These are phyloP conservation scores for Nothoprocta pentlandii DNA, from an alignment of 2,113 vertebrate species.

Conservation along the genomic window DNA sequence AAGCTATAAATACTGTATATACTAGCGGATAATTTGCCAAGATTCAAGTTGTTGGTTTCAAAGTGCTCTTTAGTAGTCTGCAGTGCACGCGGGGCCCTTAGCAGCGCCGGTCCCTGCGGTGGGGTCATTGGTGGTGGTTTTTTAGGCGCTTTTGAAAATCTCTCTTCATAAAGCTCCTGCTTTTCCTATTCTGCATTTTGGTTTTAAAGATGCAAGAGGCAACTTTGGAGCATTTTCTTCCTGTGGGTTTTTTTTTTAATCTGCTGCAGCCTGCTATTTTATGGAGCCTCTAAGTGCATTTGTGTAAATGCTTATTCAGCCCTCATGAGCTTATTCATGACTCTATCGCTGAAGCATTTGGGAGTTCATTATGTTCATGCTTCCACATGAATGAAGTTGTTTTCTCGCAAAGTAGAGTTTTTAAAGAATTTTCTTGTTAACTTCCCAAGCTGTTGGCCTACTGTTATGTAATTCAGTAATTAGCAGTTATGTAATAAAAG, in stretches of 20 bases:
- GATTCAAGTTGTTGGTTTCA: background rate
- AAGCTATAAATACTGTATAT: background rate
- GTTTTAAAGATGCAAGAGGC: background rate
- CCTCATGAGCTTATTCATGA: conserved; percentile 45
- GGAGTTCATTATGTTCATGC: conserved; percentile 49
- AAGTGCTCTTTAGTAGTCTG: background rate
- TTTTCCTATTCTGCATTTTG: background rate
- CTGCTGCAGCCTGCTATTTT: conserved; percentile 18
- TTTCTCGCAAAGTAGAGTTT: conserved; percentile 44
- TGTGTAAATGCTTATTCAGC: conserved; percentile 60
- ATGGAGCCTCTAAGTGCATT: conserved; percentile 20
- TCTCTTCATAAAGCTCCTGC: background rate
- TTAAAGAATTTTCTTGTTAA: conserved; percentile 10
- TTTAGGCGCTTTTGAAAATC: background rate
- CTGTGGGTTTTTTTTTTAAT: background rate
- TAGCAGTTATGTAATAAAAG: background rate
- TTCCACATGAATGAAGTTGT: conserved; percentile 41
- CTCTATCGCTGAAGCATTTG: conserved; percentile 33
- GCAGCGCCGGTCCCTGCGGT: background rate
- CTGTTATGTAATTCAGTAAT: background rate
- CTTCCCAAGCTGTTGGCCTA: conserved; percentile 21
- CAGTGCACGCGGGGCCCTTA: background rate
- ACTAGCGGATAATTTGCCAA: background rate
- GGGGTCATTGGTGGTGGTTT: background rate
- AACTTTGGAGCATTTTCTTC: background rate